phyloP scores from a whole-genome alignment of 2,113 vertebrate species.

The Ifrita kowaldi region DNA sequence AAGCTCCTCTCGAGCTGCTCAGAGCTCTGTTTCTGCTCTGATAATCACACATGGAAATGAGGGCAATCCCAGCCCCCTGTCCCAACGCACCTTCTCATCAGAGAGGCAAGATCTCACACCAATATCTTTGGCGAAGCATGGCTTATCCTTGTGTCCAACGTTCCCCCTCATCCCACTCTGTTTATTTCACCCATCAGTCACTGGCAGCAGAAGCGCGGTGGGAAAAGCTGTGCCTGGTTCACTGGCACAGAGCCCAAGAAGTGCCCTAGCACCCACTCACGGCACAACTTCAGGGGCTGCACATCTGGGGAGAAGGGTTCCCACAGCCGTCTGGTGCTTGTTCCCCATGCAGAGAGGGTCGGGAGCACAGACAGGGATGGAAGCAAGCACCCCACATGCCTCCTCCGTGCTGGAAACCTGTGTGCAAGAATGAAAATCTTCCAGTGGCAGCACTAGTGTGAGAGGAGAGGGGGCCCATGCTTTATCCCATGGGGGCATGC shows the following conservation, averaged over 20 bases:
- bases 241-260: background rate
- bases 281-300: background rate
- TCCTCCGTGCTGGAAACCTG: background rate
- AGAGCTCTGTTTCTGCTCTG: background rate
- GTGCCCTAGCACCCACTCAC: background rate
- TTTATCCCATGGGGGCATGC: background rate
- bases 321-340: background rate
- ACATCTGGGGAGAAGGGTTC: background rate
- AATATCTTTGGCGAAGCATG: background rate
- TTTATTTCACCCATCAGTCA: background rate
- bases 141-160: background rate
- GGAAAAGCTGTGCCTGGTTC: background rate
- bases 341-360: background rate
- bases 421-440: background rate
- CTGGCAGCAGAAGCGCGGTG: accelerated
- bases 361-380: no score
- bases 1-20: background rate
- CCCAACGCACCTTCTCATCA: accelerated
- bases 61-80: background rate
- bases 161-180: background rate
- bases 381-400: background rate
- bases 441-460: background rate
- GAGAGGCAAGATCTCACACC: background rate
- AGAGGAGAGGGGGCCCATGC: accelerated
- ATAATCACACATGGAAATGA: background rate